Percentiles rank a stretch among this genome's conserved stretches.
Conservation (phyloP, 2,113 vertebrate genomes). For the Passer montanus region DNA sequence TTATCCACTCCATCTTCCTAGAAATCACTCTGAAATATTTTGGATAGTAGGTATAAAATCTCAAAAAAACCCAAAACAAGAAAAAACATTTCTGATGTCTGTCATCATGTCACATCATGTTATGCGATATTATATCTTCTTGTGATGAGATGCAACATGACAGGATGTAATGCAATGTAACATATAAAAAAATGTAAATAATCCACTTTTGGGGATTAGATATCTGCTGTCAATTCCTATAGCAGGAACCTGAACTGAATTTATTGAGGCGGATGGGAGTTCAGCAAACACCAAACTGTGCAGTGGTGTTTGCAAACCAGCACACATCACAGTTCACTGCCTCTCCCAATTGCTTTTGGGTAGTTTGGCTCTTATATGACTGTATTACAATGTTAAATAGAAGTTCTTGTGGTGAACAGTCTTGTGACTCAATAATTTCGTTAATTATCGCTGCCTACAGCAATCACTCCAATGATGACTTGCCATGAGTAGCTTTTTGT, state of each 20-base stretch:
- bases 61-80: neutral
- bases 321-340: constrained; percentile 71
- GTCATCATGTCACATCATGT: constrained; percentile 72
- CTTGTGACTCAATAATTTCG: constrained; percentile 61
- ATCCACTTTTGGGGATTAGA: constrained; percentile 77
- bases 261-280: constrained; percentile 76
- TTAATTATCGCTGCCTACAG: constrained; percentile 66
- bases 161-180: constrained; percentile 79
- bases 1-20: neutral
- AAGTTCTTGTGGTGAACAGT: constrained; percentile 70
- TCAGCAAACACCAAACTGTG: constrained; percentile 64
- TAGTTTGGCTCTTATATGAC: constrained; percentile 71
- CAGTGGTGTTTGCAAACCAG: constrained; percentile 65
- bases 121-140: constrained; percentile 69
- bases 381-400: constrained; percentile 56
- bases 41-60: constrained; percentile 1
- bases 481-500: rapidly evolving
- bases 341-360: constrained; percentile 77
- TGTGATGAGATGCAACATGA: constrained; percentile 72
- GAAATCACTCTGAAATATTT: constrained; percentile 30
- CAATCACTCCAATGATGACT: constrained; percentile 1
- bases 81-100: constrained; percentile 61
- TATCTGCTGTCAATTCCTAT: constrained; percentile 79
- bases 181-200: constrained; percentile 85
- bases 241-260: constrained; percentile 67